Evolutionary conservation across 2,113 vertebrate genomes (phyloP), one percentile per base, ranked within the genome.

Genomic region (Phaethon lepturus): DNA sequence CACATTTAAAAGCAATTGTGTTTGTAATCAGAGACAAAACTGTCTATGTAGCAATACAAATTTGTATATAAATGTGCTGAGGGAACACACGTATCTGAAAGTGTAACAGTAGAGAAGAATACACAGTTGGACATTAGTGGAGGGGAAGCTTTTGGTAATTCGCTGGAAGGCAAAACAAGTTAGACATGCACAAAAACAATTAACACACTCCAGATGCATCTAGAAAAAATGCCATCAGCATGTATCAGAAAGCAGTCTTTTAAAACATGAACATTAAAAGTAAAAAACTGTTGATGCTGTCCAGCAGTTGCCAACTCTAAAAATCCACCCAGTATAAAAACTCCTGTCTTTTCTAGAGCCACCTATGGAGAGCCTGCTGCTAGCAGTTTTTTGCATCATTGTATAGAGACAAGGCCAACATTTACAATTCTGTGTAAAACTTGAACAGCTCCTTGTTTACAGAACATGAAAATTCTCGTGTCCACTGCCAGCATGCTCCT

Each of bases 1-100:
- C 91, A 95, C 62, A 58, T 93, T 96, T 79, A 73, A 96, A 91
- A 93, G 76, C 68, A 88, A 88, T 78, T 89, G 59, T 88, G 88
- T 86, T 96, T 89, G 56, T 44, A 87, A 90, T 67, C 71, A 88
- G 53, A 93, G 78, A 81, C 60, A 82, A 71, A 95, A 81, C 33
- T 56, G 26, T 35, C 55, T 56, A 52, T 5, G 15, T 29, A 53
- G 62, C 52, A 96, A 64, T 31, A 55, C 20, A 52, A 56, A 86
- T 63, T 56, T 78, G 12, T 59, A 40, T 50, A 42, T 38, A 14
- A 18, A 33, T 58, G 66, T 53, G 28, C 68, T 84, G 62, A 75
- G 29, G 40, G 64, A 97, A 81, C 35, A 49, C n/a, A 50, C 0
- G 1, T 18, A 85, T 53, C 47, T 66, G 45, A 24, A 89, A 82